Conservation (phyloP, 2,113 vertebrate genomes). For the Lagopus muta region DNA sequence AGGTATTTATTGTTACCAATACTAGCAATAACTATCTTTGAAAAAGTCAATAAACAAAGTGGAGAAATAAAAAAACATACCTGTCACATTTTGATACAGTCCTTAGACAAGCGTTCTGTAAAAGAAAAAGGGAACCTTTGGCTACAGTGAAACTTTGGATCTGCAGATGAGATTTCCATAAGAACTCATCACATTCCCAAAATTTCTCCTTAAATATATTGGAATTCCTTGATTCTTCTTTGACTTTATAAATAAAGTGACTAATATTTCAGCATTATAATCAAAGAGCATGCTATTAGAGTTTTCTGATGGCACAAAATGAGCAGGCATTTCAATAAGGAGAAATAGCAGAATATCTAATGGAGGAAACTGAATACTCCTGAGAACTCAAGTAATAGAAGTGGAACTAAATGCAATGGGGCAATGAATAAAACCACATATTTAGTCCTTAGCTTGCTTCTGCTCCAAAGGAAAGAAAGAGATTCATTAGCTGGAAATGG, state of each 20-base stretch:
- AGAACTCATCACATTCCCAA: neutral
- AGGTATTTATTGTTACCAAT: neutral
- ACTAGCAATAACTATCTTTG: neutral
- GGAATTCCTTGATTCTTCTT: slow-evolving; percentile 3
- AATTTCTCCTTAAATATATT: neutral
- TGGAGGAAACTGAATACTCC: neutral
- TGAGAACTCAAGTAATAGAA: neutral
- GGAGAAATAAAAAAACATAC: neutral
- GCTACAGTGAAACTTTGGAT: neutral
- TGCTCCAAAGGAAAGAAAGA: neutral
- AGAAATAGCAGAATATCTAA: neutral
- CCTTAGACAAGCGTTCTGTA: neutral
- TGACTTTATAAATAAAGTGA: slow-evolving; percentile 13
- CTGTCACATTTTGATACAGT: neutral
- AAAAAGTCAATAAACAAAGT: slow-evolving; percentile 40
- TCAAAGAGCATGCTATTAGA: neutral
- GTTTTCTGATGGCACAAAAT: neutral
- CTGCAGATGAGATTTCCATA: neutral
- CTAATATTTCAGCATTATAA: slow-evolving; percentile 17
- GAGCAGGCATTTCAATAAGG: neutral
- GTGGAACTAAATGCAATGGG: neutral
- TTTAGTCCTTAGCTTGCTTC: neutral
- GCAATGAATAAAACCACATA: neutral
- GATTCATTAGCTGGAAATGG: neutral
- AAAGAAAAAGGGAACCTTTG: neutral